These are phyloP conservation scores for Caenorhabditis sp. DNA, from an alignment of 2,888 invertebrate genomes.

Conservation along the genomic window DNA sequence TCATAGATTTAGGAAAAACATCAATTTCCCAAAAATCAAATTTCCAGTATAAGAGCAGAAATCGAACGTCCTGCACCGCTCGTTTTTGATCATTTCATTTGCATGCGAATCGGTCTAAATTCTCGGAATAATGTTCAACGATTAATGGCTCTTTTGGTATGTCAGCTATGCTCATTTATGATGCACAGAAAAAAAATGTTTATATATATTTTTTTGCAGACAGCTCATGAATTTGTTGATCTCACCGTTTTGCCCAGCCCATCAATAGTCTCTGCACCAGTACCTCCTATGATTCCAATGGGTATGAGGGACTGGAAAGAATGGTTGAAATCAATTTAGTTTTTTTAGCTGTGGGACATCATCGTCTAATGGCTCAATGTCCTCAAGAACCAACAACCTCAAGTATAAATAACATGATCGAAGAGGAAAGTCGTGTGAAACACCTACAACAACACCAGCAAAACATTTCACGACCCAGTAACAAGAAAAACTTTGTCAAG, in stretches of 20 bases:
- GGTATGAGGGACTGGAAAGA: slow-evolving; percentile 6
- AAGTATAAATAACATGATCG: slow-evolving; percentile 1
- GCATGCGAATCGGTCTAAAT: slow-evolving; percentile 52
- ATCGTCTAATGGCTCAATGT: slow-evolving; percentile 10
- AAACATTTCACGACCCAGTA: slow-evolving; percentile 2
- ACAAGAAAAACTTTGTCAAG: slow-evolving; percentile 19
- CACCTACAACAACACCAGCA: slow-evolving; percentile 10
- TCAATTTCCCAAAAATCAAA: background rate
- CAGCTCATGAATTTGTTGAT: slow-evolving; percentile 52
- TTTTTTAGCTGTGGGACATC: background rate
- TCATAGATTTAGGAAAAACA: background rate
- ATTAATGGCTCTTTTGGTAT: slow-evolving; percentile 50
- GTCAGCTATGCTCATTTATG: background rate
- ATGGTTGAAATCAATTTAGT: background rate
- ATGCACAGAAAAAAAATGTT: background rate
- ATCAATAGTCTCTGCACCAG: slow-evolving; percentile 22
- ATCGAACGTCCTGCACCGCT: slow-evolving; percentile 34
- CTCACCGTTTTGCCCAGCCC: slow-evolving; percentile 47
- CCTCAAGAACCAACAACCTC: slow-evolving; percentile 39
- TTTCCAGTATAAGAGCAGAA: slow-evolving; percentile 3
- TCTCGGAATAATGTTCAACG: slow-evolving; percentile 51
- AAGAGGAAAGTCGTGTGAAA: background rate
- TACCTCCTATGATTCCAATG: slow-evolving; percentile 24
- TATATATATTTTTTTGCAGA: slow-evolving; percentile 18
- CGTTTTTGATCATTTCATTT: slow-evolving; percentile 53